These are phyloP conservation scores for Engystomops pustulosus DNA, from an alignment of 2,113 vertebrate species.

Conservation along the genomic window DNA sequence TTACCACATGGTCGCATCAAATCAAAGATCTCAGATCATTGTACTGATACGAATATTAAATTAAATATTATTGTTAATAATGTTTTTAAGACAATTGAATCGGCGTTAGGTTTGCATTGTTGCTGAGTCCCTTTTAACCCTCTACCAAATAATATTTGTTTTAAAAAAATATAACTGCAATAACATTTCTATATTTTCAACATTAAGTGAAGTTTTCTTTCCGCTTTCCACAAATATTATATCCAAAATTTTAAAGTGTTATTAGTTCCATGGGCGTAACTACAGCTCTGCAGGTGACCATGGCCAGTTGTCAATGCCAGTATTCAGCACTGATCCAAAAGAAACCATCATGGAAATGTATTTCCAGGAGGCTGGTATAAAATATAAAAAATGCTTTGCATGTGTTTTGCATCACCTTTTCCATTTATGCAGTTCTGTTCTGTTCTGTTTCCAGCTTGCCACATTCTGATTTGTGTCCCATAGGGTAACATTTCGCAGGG, in stretches of 20 bases:
- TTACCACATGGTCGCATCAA: too few relatives aligned
- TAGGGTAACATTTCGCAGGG: neutral
- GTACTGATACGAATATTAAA: too few relatives aligned
- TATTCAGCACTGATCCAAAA: neutral
- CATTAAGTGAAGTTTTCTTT: neutral
- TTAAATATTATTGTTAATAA: too few relatives aligned
- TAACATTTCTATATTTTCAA: too few relatives aligned
- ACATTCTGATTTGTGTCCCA: neutral
- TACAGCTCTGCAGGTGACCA: neutral
- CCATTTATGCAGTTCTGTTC: neutral
- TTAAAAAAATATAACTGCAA: too few relatives aligned
- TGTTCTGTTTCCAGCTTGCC: neutral
- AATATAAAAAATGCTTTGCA: neutral
- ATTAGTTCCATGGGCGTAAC: neutral
- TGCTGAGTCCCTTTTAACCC: too few relatives aligned
- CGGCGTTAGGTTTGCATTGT: too few relatives aligned
- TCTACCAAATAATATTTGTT: too few relatives aligned
- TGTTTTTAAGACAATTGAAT: too few relatives aligned
- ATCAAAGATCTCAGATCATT: too few relatives aligned
- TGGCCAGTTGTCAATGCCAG: neutral
- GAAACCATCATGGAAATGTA: neutral
- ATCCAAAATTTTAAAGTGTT: neutral
- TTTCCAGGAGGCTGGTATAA: neutral
- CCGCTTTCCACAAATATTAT: neutral
- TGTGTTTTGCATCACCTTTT: neutral